Percentiles rank a stretch among this genome's conserved stretches.
phyloP scores from a whole-genome alignment of 1,140 invertebrate species.

The Lucilia cuprina region DNA sequence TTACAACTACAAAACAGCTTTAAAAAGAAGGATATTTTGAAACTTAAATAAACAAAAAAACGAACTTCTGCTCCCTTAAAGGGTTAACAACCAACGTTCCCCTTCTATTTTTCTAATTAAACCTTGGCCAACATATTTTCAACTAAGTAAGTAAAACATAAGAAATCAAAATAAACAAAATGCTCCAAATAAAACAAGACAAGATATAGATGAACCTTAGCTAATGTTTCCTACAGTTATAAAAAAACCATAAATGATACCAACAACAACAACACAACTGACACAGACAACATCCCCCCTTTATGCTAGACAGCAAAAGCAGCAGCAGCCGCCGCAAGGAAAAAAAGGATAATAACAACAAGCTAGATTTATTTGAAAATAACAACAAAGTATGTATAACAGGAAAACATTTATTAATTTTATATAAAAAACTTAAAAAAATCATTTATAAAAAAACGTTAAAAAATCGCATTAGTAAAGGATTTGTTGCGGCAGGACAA shows the following conservation, averaged over 20 bases:
- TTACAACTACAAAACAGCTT: too few species aligned
- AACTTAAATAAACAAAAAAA: too few species aligned
- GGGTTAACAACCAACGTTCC: too few species aligned
- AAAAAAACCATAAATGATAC: background rate
- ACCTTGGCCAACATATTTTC: too few species aligned
- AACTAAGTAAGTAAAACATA: too few species aligned
- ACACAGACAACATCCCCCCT: background rate
- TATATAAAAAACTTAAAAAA: slow-evolving; percentile 19
- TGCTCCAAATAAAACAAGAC: too few species aligned
- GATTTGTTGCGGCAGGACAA: slow-evolving; percentile 36
- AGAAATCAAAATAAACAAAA: too few species aligned
- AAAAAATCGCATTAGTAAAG: slow-evolving; percentile 36
- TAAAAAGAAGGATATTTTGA: too few species aligned
- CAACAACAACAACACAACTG: background rate
- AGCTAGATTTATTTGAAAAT: background rate
- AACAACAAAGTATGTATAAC: background rate
- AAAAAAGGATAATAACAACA: background rate
- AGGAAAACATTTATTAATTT: background rate
- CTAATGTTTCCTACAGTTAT: background rate
- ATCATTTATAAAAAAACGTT: background rate
- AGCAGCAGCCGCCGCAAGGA: background rate
- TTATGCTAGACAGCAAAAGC: background rate
- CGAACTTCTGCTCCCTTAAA: background rate
- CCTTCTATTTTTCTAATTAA: too few species aligned
- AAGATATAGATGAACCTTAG: background rate